Conservation (phyloP, 2,113 vertebrate species). For the Pygoscelis adeliae region DNA sequence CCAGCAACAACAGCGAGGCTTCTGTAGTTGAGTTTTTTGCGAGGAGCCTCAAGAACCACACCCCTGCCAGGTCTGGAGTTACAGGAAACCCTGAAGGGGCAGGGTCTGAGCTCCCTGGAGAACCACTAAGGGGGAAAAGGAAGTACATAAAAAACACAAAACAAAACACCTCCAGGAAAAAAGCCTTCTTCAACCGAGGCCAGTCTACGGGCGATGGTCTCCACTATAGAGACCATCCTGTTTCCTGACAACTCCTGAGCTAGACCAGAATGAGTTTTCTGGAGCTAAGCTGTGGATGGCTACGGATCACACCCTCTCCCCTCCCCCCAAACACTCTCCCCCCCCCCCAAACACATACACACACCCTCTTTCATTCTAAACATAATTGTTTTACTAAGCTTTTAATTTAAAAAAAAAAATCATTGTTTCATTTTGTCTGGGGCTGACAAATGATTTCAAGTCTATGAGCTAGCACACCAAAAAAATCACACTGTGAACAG, state of each 20-base stretch:
- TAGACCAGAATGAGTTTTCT: not conserved
- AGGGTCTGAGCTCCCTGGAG: not conserved
- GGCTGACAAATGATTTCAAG: not conserved
- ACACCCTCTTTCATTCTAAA: not conserved
- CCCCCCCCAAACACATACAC: not conserved
- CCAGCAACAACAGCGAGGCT: not conserved
- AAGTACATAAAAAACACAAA: not conserved
- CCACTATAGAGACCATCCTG: accelerated
- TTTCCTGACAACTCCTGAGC: not conserved
- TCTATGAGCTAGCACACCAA: not conserved
- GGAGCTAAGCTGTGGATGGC: not conserved
- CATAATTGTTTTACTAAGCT: not conserved
- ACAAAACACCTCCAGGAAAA: not conserved
- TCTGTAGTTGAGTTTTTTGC: not conserved
- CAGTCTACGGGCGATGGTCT: not conserved
- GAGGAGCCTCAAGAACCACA: not conserved
- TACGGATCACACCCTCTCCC: not conserved
- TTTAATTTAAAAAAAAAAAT: not conserved
- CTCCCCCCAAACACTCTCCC: not conserved
- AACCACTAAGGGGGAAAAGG: not conserved
- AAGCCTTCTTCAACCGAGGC: not conserved
- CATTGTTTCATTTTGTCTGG: not conserved
- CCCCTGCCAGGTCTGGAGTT: not conserved
- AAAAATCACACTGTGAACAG: not conserved
- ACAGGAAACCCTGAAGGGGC: not conserved